A percentile compares a stretch with the other conserved stretches of the same genome.
Conservation (phyloP, 1,140 invertebrate genomes). For the Drosophila tropicalis region DNA sequence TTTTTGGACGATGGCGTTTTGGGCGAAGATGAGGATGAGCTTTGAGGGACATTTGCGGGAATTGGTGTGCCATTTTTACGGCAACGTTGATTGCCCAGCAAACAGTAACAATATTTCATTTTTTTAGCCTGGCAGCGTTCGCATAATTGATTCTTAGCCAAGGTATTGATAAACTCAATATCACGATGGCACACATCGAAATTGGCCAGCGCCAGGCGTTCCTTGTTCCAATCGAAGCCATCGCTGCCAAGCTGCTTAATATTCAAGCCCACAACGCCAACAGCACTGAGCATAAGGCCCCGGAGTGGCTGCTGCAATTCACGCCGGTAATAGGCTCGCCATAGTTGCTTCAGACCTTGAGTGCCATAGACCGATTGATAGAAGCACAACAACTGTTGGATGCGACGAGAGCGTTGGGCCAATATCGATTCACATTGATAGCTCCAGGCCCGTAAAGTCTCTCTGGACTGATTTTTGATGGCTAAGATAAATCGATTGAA, state of each 20-base stretch:
- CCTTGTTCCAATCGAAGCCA: constrained; percentile 72
- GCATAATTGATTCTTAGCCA: constrained; percentile 82
- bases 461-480: constrained; percentile 83
- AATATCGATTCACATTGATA: constrained; percentile 87
- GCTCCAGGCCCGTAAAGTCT: constrained; percentile 84
- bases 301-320: constrained; percentile 66
- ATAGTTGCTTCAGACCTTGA: constrained; percentile 84
- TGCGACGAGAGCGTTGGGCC: constrained; percentile 86
- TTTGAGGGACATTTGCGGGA: background rate
- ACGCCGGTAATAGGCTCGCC: constrained; percentile 84
- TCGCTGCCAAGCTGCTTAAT: constrained; percentile 47
- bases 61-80: constrained; percentile 84
- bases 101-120: constrained; percentile 85
- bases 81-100: constrained; percentile 85
- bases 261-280: constrained; percentile 69
- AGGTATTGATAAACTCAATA: constrained; percentile 69
- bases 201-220: constrained; percentile 66
- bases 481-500: constrained; percentile 72
- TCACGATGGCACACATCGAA: constrained; percentile 70
- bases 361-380: constrained; percentile 87
- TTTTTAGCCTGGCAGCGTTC: constrained; percentile 84
- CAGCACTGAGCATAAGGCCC: constrained; percentile 70
- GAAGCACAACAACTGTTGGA: constrained; percentile 86
- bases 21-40: background rate
- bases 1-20: background rate